Evolutionary conservation across 2,113 vertebrate species (phyloP).

Genomic region (Oceanodroma tethys): DNA sequence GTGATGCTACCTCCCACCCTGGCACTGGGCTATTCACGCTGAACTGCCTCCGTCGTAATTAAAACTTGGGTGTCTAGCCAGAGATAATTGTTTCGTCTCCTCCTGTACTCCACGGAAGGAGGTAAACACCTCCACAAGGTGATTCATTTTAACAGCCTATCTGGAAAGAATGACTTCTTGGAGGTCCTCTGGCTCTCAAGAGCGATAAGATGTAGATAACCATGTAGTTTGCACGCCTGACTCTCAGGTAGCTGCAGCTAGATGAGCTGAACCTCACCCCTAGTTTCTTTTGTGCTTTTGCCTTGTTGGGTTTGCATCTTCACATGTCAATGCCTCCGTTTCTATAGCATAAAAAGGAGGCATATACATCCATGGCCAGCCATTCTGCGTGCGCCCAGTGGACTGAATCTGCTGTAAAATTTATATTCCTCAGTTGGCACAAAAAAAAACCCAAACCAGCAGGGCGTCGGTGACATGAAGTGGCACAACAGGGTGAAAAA

Average conservation of each 20-base stretch:
- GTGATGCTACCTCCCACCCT: neutral
- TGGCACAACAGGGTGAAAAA: neutral
- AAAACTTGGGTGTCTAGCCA: neutral
- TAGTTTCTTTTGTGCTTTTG: neutral
- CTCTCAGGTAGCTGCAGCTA: neutral
- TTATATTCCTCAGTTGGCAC: neutral
- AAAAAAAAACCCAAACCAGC: neutral
- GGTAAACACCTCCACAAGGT: neutral
- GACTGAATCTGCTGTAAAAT: neutral
- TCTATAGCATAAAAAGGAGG: neutral
- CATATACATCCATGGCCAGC: neutral
- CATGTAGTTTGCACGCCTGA: neutral
- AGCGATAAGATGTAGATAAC: neutral
- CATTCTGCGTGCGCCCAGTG: rapidly evolving
- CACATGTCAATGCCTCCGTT: rapidly evolving
- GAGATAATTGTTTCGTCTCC: neutral
- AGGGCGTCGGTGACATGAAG: neutral
- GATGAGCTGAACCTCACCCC: neutral
- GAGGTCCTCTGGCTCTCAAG: neutral
- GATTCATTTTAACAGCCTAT: conserved; percentile 11
- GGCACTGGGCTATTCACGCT: neutral
- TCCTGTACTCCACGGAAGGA: neutral
- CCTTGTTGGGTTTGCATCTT: neutral
- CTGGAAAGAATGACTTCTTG: conserved; percentile 19
- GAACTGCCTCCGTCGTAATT: neutral